Base-by-base conservation (phyloP, 2,888 invertebrate species). In the Cacoxenus indagator region DNA sequence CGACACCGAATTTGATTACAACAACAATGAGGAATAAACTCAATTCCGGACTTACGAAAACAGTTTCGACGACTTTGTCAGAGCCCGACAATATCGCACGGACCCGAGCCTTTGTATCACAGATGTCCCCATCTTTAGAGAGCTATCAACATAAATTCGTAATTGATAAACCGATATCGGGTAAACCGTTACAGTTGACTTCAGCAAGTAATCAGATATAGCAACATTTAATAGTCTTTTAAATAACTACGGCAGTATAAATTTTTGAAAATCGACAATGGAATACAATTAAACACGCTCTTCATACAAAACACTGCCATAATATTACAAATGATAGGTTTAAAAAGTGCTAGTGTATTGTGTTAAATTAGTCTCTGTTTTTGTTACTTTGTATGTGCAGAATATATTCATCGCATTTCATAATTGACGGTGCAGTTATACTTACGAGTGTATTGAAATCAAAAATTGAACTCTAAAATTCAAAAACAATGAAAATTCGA, bases 221-320 rank as follows among this genome's bases (percentile, higher is more conserved):
- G 73, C 73, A 70, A 73, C 67, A 65, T 78, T 68, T 67, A 57
- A 9, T 57, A 57, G n/a, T n/a, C n/a, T n/a, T n/a, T n/a, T n/a
- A n/a, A n/a, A 27, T 29, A 27, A n/a, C 27, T 17, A 19, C 17
- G 55, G 67, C 67, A 73, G 73, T 57, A 22, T 67, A 62, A 43
- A 69, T 71, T 67, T n/a, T n/a, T n/a, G n/a, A n/a, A 27, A 17
- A 27, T 9, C 27, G 8, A 19, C 17, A 51, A 66, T 65, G 72
- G 73, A 29, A 22, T 67, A 62, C 29, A 69, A 70, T 67, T 75
- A 73, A 76, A 75, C 76, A 72, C 67, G 54, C 71, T 48, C 69
- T 70, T 22, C 67, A 65, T 67, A 70, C 29, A 77, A 71, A 71
- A 66, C 76, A 75, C 78, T 78, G 78, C 81, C 78, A 80, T 75